Percentiles rank a stretch among this genome's conserved stretches.
Evolutionary conservation across 2,888 invertebrate species (phyloP).

Genomic region (Drosophila parthenogenetica): DNA sequence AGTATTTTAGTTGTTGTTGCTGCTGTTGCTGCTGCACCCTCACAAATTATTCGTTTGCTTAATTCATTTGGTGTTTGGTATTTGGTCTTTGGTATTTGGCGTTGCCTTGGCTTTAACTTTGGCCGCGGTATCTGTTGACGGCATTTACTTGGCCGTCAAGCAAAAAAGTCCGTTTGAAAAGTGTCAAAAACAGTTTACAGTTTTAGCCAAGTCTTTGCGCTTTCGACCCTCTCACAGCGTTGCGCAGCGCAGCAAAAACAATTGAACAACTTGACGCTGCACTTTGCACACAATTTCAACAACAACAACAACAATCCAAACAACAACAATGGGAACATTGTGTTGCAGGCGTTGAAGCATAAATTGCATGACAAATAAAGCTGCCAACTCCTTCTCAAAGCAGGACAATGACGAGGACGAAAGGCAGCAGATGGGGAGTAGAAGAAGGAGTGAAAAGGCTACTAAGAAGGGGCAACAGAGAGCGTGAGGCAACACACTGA

Average conservation of each 20-base stretch:
- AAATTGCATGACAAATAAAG: slow-evolving; percentile 65
- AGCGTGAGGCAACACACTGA: background rate
- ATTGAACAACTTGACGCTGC: slow-evolving; percentile 58
- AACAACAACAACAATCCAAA: background rate
- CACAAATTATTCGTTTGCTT: slow-evolving; percentile 64
- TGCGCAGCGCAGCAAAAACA: slow-evolving; percentile 29
- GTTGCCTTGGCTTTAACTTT: slow-evolving; percentile 40
- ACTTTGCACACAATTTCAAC: slow-evolving; percentile 55
- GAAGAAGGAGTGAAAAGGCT: background rate
- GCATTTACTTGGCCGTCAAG: slow-evolving; percentile 59
- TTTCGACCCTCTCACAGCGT: background rate
- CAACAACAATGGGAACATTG: slow-evolving; percentile 26
- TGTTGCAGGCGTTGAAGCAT: slow-evolving; percentile 53
- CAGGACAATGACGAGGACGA: slow-evolving; percentile 27
- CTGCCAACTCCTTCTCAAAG: slow-evolving; percentile 31
- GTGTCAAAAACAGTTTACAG: slow-evolving; percentile 75
- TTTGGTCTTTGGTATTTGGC: slow-evolving; percentile 32
- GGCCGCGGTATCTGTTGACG: slow-evolving; percentile 59
- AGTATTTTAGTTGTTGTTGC: slow-evolving; percentile 30
- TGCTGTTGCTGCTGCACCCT: slow-evolving; percentile 45
- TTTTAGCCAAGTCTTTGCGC: slow-evolving; percentile 26
- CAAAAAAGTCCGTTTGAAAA: slow-evolving; percentile 70
- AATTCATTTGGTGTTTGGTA: slow-evolving; percentile 51
- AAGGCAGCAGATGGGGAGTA: background rate
- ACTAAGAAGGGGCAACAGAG: background rate